Evolutionary conservation across 2,797 vertebrate species (phyloP).

Genomic region (Masticophis lateralis): DNA sequence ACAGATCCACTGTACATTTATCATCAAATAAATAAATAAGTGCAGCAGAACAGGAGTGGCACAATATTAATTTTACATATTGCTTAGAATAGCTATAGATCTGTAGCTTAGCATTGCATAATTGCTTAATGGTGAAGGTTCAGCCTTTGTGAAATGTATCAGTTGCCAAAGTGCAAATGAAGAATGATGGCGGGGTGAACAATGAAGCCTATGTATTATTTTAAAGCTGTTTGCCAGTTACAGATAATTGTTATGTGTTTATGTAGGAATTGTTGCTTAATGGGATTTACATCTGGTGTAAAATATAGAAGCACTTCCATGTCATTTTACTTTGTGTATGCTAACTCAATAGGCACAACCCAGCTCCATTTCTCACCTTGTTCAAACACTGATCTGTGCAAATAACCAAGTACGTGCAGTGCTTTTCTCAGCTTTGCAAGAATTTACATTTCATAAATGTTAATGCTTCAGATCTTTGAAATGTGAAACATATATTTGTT

Average conservation of each 20-base stretch:
- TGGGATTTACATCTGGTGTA: not conserved
- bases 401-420: not conserved
- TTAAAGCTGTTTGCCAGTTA: not conserved
- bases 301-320: conserved; percentile 31
- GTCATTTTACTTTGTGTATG: conserved; percentile 19
- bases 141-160: not conserved
- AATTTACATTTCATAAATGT: not conserved
- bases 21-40: not conserved
- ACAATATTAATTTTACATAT: not conserved
- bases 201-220: conserved; percentile 3
- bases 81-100: not conserved
- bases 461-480: not conserved
- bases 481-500: conserved; percentile 4
- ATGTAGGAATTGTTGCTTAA: not conserved
- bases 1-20: not conserved
- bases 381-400: not conserved
- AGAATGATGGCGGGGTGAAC: not conserved
- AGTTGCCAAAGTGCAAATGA: not conserved
- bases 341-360: conserved; percentile 9
- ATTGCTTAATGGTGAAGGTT: not conserved
- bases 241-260: not conserved
- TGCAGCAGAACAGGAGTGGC: not conserved
- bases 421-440: conserved; percentile 10
- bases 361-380: conserved; percentile 18
- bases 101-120: not conserved